phyloP scores from a whole-genome alignment of 2,888 invertebrate species.

The Ormyrus labotus region DNA sequence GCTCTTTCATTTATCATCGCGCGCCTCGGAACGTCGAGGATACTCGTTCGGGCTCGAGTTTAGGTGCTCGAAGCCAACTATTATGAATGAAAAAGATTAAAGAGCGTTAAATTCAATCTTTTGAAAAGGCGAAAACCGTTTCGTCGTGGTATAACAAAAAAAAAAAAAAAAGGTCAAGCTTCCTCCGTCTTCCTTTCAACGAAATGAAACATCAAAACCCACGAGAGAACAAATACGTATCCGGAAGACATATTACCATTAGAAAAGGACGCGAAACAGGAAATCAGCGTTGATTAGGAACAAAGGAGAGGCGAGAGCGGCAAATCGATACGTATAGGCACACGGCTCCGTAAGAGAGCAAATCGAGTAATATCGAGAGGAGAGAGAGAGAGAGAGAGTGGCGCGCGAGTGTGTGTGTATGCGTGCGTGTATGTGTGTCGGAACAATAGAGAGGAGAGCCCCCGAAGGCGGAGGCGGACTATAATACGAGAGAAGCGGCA shows the following conservation, averaged over 20 bases:
- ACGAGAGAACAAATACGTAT: constrained; percentile 16
- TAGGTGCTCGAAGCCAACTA: not conserved
- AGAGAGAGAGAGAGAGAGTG: constrained; percentile 33
- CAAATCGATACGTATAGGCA: constrained; percentile 32
- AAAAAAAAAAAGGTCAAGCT: constrained; percentile 6
- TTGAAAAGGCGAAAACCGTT: constrained; percentile 1
- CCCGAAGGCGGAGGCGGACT: constrained; percentile 51
- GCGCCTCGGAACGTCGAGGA: constrained; percentile 2
- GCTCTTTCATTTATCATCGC: constrained; percentile 22
- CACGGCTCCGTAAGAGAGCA: constrained; percentile 22
- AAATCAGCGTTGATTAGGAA: constrained; percentile 54
- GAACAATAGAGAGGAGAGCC: constrained; percentile 50
- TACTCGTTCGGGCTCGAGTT: not conserved
- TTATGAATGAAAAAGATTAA: constrained; percentile 10
- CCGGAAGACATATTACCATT: constrained; percentile 32
- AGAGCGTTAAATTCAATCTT: constrained; percentile 30
- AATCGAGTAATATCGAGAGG: constrained; percentile 43
- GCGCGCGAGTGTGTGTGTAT: not conserved
- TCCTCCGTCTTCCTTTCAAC: not conserved
- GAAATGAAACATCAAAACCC: constrained; percentile 33
- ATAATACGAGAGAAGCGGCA: constrained; percentile 30
- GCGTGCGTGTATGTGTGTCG: not conserved
- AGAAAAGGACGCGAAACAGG: constrained; percentile 36
- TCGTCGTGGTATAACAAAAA: too few relatives aligned
- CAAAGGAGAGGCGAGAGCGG: constrained; percentile 40